Conservation (phyloP, 2,797 vertebrate species). For the Vireo griseus region DNA sequence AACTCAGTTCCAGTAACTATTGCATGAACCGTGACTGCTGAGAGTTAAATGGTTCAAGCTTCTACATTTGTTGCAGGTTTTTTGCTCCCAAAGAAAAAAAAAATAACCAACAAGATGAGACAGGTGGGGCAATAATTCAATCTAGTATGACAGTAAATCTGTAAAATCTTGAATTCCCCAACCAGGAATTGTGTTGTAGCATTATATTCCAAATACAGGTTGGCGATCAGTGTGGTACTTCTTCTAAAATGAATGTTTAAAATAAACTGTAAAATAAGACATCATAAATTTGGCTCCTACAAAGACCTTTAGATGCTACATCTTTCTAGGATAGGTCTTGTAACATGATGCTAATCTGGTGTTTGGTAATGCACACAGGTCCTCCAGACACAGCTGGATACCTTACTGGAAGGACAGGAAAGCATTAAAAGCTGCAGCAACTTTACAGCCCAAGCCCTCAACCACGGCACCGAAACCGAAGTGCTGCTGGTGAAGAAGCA, state of each 20-base stretch:
- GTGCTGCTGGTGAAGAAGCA: constrained; percentile 96
- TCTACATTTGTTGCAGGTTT: not conserved
- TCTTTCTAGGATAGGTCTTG: not conserved
- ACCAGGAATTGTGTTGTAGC: not conserved
- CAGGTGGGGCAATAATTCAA: not conserved
- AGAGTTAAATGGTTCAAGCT: not conserved
- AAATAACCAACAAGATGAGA: not conserved
- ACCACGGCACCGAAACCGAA: constrained; percentile 91
- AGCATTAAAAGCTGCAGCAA: constrained; percentile 91
- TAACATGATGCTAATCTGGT: not conserved
- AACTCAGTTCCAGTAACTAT: not conserved
- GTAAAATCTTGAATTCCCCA: not conserved
- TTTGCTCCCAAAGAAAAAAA: not conserved
- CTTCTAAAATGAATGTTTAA: not conserved
- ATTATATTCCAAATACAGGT: not conserved
- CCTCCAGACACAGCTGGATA: constrained; percentile 90
- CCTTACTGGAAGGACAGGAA: constrained; percentile 90
- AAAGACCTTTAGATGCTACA: not conserved
- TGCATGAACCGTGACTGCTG: not conserved
- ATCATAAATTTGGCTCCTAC: not conserved
- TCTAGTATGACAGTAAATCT: not conserved
- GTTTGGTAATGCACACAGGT: constrained; percentile 76
- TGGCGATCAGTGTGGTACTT: not conserved
- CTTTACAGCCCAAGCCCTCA: constrained; percentile 92
- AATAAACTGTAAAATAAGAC: not conserved